A percentile compares a stretch with the other conserved stretches of the same genome.
Evolutionary conservation across 2,888 invertebrate genomes (phyloP).

Genomic region (Morinoia aosen): DNA sequence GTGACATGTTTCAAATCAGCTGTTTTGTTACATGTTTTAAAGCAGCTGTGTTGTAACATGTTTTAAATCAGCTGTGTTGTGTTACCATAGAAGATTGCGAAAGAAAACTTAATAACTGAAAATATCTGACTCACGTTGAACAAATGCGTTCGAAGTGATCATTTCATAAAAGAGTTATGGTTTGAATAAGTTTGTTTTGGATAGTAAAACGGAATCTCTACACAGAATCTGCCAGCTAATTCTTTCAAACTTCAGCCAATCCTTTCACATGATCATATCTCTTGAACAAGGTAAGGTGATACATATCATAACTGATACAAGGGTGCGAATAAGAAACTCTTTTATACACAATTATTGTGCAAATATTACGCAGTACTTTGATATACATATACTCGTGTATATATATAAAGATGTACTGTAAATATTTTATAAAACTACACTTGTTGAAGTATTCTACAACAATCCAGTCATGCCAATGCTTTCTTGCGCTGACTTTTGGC

Average conservation of each 20-base stretch:
- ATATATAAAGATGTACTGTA: not conserved
- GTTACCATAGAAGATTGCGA: not conserved
- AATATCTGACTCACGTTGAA: too few species aligned
- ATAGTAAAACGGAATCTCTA: not conserved
- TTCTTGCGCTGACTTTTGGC: not conserved
- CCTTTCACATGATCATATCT: not conserved
- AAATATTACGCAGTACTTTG: slow-evolving; percentile 26
- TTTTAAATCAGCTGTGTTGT: too few species aligned
- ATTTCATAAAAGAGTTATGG: not conserved
- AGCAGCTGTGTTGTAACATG: too few species aligned
- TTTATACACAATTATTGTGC: slow-evolving; percentile 6
- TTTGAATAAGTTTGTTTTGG: not conserved
- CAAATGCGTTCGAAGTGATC: not conserved
- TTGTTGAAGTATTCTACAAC: not conserved
- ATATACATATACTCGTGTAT: too few species aligned
- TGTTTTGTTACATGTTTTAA: too few species aligned
- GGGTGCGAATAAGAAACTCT: not conserved
- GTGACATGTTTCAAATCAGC: too few species aligned
- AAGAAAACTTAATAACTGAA: too few species aligned
- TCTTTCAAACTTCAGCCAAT: too few species aligned
- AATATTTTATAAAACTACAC: slow-evolving; percentile 1
- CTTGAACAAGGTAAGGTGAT: not conserved
- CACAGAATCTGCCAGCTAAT: not conserved
- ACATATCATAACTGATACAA: not conserved
- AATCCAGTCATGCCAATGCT: not conserved